phyloP scores from a whole-genome alignment of 2,888 invertebrate genomes.

The Tenthredo notha region DNA sequence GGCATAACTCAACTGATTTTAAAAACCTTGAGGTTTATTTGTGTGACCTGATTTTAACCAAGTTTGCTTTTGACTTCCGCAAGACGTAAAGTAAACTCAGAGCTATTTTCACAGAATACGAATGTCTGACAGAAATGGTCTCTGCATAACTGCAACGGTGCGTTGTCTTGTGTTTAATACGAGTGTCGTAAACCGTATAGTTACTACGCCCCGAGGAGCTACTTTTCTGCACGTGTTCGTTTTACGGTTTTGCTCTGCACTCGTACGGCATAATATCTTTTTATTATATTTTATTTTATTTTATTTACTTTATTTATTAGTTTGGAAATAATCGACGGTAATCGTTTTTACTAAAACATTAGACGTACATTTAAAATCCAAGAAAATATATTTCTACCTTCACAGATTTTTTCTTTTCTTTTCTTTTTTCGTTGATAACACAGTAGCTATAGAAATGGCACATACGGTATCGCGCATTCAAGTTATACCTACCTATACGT shows the following conservation, averaged over 20 bases:
- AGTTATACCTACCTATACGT: background rate
- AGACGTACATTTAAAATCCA: background rate
- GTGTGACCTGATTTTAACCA: background rate
- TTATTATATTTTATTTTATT: background rate
- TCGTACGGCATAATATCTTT: too few species aligned
- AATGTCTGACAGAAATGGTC: background rate
- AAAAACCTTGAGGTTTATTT: background rate
- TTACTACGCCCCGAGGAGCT: conserved; percentile 25
- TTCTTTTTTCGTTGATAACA: background rate
- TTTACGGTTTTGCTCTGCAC: background rate
- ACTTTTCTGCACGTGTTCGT: background rate
- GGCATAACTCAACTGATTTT: background rate
- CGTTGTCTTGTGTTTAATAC: background rate
- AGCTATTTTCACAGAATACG: background rate
- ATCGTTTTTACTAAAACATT: background rate
- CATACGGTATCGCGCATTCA: background rate
- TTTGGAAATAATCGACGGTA: background rate
- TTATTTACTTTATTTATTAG: background rate
- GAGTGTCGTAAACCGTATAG: background rate
- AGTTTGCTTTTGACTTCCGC: background rate
- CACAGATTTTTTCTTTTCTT: background rate
- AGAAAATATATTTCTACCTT: background rate
- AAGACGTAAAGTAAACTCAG: background rate
- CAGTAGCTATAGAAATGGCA: background rate
- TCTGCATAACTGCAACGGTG: background rate